Conservation (phyloP, 2,113 vertebrate species). For the Callospermophilus lateralis region DNA sequence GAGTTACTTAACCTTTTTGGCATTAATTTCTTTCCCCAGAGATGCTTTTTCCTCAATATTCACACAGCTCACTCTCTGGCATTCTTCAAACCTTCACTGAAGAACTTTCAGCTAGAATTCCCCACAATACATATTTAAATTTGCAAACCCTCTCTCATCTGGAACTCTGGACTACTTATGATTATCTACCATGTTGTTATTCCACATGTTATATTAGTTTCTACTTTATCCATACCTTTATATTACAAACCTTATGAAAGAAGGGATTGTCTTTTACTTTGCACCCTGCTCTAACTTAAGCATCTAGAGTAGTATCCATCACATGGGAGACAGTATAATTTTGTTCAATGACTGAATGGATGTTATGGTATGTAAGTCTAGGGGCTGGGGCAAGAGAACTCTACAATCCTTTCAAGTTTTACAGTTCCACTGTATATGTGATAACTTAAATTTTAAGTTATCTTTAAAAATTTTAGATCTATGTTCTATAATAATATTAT, state of each 20-base stretch:
- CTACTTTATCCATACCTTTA: background rate
- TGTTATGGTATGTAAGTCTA: background rate
- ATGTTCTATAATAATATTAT: background rate
- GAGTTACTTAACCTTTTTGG: background rate
- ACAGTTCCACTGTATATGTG: background rate
- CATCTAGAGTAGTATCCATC: background rate
- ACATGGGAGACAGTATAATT: background rate
- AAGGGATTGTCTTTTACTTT: background rate
- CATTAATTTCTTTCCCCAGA: conserved; percentile 28
- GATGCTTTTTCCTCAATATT: background rate
- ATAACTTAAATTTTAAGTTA: conserved; percentile 10
- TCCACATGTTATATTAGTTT: conserved; percentile 26
- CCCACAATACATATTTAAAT: background rate
- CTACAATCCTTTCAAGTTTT: background rate
- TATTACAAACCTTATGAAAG: background rate
- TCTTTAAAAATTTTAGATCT: conserved; percentile 21
- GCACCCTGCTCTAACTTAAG: background rate
- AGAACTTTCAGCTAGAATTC: background rate
- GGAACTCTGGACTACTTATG: background rate
- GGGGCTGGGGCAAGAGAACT: background rate
- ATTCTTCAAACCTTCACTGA: background rate
- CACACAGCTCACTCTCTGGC: background rate
- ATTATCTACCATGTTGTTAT: background rate
- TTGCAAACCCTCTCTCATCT: conserved; percentile 9
- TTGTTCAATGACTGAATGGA: background rate